Percentiles rank a stretch among this genome's conserved stretches.
phyloP scores from a whole-genome alignment of 1,140 invertebrate species.

The Portunus trituberculatus region DNA sequence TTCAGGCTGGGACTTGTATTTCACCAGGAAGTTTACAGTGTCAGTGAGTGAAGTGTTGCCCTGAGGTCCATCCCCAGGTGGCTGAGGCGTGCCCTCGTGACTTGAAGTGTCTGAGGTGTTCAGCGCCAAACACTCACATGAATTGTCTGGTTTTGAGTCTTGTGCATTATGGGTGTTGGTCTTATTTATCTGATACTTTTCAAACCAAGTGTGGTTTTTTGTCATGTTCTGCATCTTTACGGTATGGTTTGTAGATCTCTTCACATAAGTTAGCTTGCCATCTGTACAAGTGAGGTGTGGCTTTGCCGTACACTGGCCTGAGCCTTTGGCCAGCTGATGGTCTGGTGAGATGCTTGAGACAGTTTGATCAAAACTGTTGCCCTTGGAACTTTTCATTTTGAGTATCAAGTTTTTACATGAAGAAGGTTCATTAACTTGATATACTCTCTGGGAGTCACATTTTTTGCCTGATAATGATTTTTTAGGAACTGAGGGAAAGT shows the following conservation, averaged over 20 bases:
- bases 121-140: constrained; percentile 37
- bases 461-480: not conserved
- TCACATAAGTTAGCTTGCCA: too few species aligned
- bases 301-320: not conserved
- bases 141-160: not conserved
- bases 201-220: constrained; percentile 68
- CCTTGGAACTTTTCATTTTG: not conserved
- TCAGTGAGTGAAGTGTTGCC: not conserved
- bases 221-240: not conserved
- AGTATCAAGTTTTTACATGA: not conserved
- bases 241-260: too few species aligned
- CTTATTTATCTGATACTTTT: constrained; percentile 52
- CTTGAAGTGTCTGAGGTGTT: constrained; percentile 31
- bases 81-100: not conserved
- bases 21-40: constrained; percentile 25
- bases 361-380: not conserved
- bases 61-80: not conserved
- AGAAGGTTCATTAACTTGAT: constrained; percentile 52
- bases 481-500: constrained; percentile 55
- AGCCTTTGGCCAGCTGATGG: not conserved
- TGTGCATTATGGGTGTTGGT: too few species aligned
- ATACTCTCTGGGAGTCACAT: constrained; percentile 46
- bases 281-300: not conserved
- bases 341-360: too few species aligned
- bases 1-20: constrained; percentile 57